These are phyloP conservation scores for Furcula furcula DNA, from an alignment of 2,888 invertebrate species.

Conservation along the genomic window DNA sequence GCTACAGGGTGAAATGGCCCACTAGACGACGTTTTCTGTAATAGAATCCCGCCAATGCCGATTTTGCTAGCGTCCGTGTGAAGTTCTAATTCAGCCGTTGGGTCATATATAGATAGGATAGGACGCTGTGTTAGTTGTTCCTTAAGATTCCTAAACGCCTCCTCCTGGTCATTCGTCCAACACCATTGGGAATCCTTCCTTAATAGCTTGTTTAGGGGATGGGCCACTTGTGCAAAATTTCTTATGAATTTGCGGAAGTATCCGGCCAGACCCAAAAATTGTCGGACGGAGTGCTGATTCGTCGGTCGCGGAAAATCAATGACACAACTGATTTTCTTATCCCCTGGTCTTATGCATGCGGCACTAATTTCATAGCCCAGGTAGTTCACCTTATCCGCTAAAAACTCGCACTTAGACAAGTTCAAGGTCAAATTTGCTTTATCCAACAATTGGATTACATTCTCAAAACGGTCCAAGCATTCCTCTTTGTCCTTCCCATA, in stretches of 20 bases:
- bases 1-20: conserved; percentile 8
- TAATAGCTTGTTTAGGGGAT: not conserved
- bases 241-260: conserved; percentile 6
- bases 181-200: not conserved
- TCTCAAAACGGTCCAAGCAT: not conserved
- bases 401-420: not conserved
- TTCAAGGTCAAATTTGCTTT: not conserved
- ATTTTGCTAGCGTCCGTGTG: not conserved
- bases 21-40: not conserved
- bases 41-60: not conserved
- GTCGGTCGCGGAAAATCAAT: not conserved
- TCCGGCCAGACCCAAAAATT: not conserved
- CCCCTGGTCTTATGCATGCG: conserved; percentile 3
- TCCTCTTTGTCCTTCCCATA: not conserved
- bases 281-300: not conserved
- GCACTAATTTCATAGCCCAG: conserved; percentile 8
- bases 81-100: not conserved
- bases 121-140: not conserved
- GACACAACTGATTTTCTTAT: not conserved
- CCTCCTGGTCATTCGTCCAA: not conserved
- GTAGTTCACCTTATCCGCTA: conserved; percentile 2
- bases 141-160: not conserved
- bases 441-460: not conserved
- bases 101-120: not conserved
- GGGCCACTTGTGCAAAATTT: not conserved